Conservation (phyloP, 2,888 invertebrate species). For the Aethes cnicana region DNA sequence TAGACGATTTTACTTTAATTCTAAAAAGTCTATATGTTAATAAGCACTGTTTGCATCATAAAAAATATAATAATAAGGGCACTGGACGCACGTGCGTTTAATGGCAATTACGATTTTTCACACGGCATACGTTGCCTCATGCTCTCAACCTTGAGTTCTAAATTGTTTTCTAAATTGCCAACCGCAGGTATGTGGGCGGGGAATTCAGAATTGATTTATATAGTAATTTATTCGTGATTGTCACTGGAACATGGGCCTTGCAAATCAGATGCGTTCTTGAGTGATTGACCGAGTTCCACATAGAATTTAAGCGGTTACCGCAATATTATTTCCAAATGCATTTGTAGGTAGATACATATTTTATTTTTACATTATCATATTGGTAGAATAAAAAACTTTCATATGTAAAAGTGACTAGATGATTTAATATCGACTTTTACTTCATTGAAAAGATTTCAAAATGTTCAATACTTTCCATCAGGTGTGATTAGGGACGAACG, state of each 20-base stretch:
- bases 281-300: not conserved
- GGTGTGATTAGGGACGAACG: no score
- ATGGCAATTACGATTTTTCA: constrained; percentile 53
- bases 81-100: constrained; percentile 33
- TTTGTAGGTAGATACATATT: no score
- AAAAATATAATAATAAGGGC: constrained; percentile 49
- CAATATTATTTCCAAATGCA: no score
- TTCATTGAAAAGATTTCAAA: no score
- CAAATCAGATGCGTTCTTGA: constrained; percentile 10
- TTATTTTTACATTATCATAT: no score
- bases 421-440: no score
- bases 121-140: constrained; percentile 57
- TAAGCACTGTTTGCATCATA: constrained; percentile 38
- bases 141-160: constrained; percentile 58
- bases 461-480: no score
- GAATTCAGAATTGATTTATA: constrained; percentile 14
- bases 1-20: no score
- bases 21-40: constrained; percentile 31
- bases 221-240: constrained; percentile 15
- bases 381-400: no score
- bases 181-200: constrained; percentile 18
- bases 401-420: no score
- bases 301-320: no score
- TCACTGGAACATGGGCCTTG: constrained; percentile 3
- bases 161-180: constrained; percentile 50